Percentiles rank a stretch among this genome's conserved stretches.
phyloP scores from a whole-genome alignment of 2,797 vertebrate genomes.

The Epinephelus malabaricus region DNA sequence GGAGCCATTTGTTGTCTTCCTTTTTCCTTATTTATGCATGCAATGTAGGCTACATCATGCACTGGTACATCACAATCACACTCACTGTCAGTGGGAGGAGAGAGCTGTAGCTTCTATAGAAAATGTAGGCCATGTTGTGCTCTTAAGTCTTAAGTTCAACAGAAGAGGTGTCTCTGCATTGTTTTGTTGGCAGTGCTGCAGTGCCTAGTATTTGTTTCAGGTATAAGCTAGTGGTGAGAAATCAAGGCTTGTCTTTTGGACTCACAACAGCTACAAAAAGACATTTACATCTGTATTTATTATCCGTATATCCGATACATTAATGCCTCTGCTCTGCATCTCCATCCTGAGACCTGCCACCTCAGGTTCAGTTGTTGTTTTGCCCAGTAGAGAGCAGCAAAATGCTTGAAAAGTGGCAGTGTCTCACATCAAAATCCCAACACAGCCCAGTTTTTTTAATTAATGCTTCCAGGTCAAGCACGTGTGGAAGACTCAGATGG shows the following conservation, averaged over 20 bases:
- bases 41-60: neutral
- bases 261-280: neutral
- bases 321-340: conserved; percentile 23
- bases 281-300: conserved; percentile 16
- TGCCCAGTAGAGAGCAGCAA: conserved; percentile 75
- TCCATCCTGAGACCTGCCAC: conserved; percentile 1
- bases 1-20: neutral
- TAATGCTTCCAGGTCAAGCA: conserved; percentile 83
- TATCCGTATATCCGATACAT: neutral
- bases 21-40: conserved; percentile 7
- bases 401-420: conserved; percentile 17
- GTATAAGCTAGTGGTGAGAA: neutral
- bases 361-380: conserved; percentile 40
- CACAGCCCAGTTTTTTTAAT: conserved; percentile 78
- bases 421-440: conserved; percentile 66
- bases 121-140: conserved; percentile 40
- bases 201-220: neutral
- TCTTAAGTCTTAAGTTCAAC: conserved; percentile 7
- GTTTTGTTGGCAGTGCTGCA: neutral
- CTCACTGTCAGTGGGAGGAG: conserved; percentile 11
- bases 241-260: neutral
- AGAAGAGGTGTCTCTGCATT: conserved; percentile 9
- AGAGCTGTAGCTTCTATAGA: neutral
- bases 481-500: conserved; percentile 51
- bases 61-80: conserved; percentile 7